Evolutionary conservation across 2,797 vertebrate genomes (phyloP).

Genomic region (Spea hammondii): DNA sequence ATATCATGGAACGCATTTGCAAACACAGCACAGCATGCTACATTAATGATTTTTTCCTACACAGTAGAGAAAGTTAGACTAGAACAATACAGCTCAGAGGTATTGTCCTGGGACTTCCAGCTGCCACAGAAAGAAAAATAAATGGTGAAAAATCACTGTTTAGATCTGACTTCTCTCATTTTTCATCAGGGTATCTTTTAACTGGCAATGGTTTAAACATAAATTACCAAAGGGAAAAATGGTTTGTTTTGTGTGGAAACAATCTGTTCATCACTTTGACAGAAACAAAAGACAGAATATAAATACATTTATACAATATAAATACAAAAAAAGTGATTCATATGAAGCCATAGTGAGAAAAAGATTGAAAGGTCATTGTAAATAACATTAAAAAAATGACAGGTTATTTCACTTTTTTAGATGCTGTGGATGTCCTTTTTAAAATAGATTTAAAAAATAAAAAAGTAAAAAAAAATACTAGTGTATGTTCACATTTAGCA

Average conservation of each 20-base stretch:
- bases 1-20: too few relatives aligned
- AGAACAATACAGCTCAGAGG: conserved; percentile 9
- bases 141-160: conserved; percentile 60
- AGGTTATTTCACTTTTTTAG: conserved; percentile 10
- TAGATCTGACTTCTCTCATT: conserved; percentile 61
- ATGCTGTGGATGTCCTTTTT: background rate
- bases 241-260: background rate
- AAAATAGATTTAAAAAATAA: background rate
- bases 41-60: background rate
- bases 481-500: too few relatives aligned
- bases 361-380: conserved; percentile 6
- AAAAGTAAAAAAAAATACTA: background rate
- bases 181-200: conserved; percentile 56
- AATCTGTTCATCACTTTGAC: conserved; percentile 15
- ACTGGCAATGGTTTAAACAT: conserved; percentile 56
- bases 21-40: too few relatives aligned
- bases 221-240: background rate
- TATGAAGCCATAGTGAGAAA: background rate
- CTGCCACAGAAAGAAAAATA: conserved; percentile 67
- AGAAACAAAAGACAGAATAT: conserved; percentile 20
- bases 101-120: conserved; percentile 29
- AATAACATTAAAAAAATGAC: conserved; percentile 5
- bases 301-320: background rate
- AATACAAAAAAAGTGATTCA: background rate
- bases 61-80: conserved; percentile 20